These are phyloP conservation scores for Drosophila testacea DNA, from an alignment of 2,888 invertebrate genomes.

Conservation along the genomic window DNA sequence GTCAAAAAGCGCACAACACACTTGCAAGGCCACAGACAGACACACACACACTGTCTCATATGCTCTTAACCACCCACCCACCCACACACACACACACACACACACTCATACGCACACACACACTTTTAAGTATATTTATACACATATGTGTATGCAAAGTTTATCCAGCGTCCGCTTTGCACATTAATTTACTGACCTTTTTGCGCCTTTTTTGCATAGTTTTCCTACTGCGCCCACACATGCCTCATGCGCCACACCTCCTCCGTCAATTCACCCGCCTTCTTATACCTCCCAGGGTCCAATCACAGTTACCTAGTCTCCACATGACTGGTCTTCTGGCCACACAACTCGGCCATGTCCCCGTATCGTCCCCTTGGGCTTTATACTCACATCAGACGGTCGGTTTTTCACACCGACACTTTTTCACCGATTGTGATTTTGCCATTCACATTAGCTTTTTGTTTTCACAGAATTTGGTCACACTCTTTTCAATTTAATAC, in stretches of 20 bases:
- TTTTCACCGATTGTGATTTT: too few relatives aligned
- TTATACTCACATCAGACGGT: too few relatives aligned
- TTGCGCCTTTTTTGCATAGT: slow-evolving; percentile 65
- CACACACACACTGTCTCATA: neutral
- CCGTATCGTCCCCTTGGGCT: slow-evolving; percentile 6
- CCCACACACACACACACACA: slow-evolving; percentile 7
- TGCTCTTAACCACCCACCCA: neutral
- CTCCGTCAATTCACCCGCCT: neutral
- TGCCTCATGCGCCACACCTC: neutral
- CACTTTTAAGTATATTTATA: neutral
- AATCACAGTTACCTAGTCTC: slow-evolving; percentile 14
- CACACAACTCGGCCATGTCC: neutral
- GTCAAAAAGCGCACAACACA: slow-evolving; percentile 29
- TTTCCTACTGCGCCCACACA: slow-evolving; percentile 36
- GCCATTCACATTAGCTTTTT: too few relatives aligned
- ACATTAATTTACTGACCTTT: slow-evolving; percentile 78
- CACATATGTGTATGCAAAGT: slow-evolving; percentile 46
- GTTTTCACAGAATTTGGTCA: too few relatives aligned
- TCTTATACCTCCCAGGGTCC: neutral
- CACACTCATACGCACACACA: neutral
- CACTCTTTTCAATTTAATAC: too few relatives aligned
- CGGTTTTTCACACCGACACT: too few relatives aligned
- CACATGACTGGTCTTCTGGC: slow-evolving; percentile 5
- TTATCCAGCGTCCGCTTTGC: slow-evolving; percentile 66
- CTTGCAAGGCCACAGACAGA: slow-evolving; percentile 17